Evolutionary conservation across 2,113 vertebrate genomes (phyloP).

Genomic region (Notiomystis cincta): DNA sequence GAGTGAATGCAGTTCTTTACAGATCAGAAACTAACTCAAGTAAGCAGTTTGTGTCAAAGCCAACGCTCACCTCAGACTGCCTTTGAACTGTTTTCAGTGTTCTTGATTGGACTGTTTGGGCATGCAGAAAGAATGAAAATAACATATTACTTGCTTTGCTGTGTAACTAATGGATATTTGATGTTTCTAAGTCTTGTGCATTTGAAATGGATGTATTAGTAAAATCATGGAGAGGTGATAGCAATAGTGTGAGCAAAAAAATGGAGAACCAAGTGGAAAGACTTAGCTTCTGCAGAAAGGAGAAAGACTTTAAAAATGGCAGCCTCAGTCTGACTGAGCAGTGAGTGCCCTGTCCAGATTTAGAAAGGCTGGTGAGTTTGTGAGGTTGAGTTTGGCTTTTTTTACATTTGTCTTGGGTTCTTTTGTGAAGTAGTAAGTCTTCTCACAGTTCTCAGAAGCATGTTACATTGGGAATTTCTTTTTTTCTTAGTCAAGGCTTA

Average conservation of each 20-base stretch:
- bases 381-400: no score
- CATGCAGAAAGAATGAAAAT: conserved; percentile 15
- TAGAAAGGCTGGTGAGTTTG: not conserved
- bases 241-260: not conserved
- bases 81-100: conserved; percentile 1
- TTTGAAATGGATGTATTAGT: not conserved
- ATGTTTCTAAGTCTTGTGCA: conserved; percentile 1
- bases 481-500: not conserved
- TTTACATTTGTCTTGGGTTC: not conserved
- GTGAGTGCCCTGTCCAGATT: not conserved
- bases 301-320: not conserved
- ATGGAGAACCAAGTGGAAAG: not conserved
- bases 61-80: not conserved
- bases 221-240: not conserved
- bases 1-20: not conserved
- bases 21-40: not conserved
- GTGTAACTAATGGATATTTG: conserved; percentile 24
- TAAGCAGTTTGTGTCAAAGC: not conserved
- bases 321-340: not conserved
- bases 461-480: not conserved
- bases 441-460: not conserved
- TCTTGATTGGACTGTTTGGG: not conserved
- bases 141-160: not conserved
- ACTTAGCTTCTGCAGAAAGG: not conserved
- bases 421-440: not conserved